Evolutionary conservation across 2,888 invertebrate species (phyloP).

Genomic region (Eristalinus aeneus): DNA sequence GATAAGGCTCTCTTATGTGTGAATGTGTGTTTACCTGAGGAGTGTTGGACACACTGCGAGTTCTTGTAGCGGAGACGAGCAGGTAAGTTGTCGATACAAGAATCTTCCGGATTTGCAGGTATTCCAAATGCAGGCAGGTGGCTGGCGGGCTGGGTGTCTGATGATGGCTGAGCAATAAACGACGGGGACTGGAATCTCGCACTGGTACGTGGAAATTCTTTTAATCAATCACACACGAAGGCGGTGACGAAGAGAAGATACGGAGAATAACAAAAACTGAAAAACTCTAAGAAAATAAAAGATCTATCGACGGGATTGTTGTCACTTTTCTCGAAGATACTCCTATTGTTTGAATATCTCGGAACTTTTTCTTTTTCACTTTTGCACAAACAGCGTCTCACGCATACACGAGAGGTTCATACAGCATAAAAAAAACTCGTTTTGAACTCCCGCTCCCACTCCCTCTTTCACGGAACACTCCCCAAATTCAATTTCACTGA

Average conservation of each 20-base stretch:
- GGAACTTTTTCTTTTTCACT: constrained; percentile 22
- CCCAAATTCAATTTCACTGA: constrained; percentile 63
- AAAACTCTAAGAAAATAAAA: constrained; percentile 19
- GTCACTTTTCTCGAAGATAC: constrained; percentile 21
- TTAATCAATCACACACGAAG: constrained; percentile 62
- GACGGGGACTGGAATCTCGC: constrained; percentile 5
- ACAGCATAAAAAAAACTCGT: constrained; percentile 48
- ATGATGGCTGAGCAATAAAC: constrained; percentile 36
- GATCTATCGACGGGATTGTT: constrained; percentile 21
- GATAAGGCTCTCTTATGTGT: constrained; percentile 25
- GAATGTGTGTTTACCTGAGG: constrained; percentile 57
- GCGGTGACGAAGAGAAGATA: constrained; percentile 64
- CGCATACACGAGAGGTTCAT: constrained; percentile 6
- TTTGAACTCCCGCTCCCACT: constrained; percentile 45
- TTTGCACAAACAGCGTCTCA: constrained; percentile 26
- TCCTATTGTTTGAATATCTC: not conserved
- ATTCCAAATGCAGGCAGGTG: constrained; percentile 52
- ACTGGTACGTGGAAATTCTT: constrained; percentile 22
- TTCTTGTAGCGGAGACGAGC: constrained; percentile 40
- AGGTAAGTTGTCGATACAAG: constrained; percentile 48
- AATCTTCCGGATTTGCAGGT: constrained; percentile 66
- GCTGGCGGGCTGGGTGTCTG: not conserved
- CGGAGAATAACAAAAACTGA: constrained; percentile 37
- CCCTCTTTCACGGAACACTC: constrained; percentile 44
- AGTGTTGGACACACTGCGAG: constrained; percentile 30